phyloP scores from a whole-genome alignment of 2,888 invertebrate genomes.

The Drosophila prolongata region DNA sequence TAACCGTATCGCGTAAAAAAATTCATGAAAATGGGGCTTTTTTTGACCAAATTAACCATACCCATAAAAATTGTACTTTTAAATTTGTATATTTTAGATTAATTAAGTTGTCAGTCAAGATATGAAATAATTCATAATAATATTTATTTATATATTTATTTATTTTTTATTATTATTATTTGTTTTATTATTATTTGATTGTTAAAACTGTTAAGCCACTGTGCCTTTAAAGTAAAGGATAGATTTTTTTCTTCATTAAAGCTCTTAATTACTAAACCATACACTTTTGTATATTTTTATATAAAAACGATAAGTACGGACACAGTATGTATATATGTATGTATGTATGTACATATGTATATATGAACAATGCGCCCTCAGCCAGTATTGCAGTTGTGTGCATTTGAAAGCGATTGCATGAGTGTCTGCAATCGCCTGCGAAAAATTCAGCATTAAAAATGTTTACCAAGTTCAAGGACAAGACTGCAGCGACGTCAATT shows the following conservation, averaged over 20 bases:
- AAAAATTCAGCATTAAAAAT: slow-evolving; percentile 28
- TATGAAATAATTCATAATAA: too few species aligned
- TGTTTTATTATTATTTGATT: too few species aligned
- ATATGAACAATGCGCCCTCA: slow-evolving; percentile 7
- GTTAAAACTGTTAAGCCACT: too few species aligned
- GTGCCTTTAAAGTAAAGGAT: background rate
- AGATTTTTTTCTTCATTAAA: background rate
- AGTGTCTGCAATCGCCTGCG: slow-evolving; percentile 44
- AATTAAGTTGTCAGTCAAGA: too few species aligned
- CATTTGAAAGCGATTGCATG: slow-evolving; percentile 29
- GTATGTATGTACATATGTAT: background rate
- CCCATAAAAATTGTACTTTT: too few species aligned
- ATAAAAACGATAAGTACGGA: slow-evolving; percentile 40
- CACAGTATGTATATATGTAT: background rate
- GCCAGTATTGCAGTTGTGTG: slow-evolving; percentile 14
- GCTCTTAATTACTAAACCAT: background rate
- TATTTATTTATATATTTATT: too few species aligned
- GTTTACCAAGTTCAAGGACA: slow-evolving; percentile 80
- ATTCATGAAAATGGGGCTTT: too few species aligned
- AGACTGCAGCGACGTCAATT: slow-evolving; percentile 67
- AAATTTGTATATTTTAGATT: too few species aligned
- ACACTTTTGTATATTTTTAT: background rate
- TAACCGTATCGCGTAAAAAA: too few species aligned
- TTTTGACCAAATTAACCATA: too few species aligned
- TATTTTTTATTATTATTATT: too few species aligned